Evolutionary conservation across 53 echinoderm and acorn worm genomes (phyloP).

Genomic region (Apostichopus leukothele): DNA sequence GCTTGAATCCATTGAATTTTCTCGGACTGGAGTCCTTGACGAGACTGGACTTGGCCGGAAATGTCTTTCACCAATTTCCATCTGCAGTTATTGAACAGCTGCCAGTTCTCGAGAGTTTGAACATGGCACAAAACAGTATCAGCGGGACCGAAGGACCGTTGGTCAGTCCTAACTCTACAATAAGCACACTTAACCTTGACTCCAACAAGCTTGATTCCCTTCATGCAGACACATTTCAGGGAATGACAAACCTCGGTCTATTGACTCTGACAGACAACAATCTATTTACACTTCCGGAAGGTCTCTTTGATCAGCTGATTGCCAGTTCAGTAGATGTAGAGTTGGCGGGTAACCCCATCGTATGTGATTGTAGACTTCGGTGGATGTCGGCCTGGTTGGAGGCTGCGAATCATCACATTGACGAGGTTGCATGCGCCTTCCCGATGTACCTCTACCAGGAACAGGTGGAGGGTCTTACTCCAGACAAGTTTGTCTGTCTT

Average conservation of each 20-base stretch:
- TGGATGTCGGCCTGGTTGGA: constrained; percentile 19
- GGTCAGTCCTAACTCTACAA: neutral
- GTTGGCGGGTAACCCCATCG: constrained; percentile 15
- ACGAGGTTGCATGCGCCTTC: neutral
- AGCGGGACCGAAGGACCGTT: neutral
- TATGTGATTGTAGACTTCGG: neutral
- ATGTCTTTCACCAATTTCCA: neutral
- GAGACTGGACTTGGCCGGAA: neutral
- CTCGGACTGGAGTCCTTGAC: neutral
- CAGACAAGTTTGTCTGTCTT: constrained; percentile 25
- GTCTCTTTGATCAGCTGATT: neutral
- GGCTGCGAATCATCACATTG: constrained; percentile 1
- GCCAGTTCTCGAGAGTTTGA: neutral
- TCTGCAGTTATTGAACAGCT: neutral
- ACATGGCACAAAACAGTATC: neutral
- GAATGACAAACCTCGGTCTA: constrained; percentile 1
- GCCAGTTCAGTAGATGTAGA: neutral
- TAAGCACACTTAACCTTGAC: neutral
- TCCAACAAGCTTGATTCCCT: neutral
- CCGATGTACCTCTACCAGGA: neutral
- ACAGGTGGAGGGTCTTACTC: neutral
- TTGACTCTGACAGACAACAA: constrained; percentile 20
- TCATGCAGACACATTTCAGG: neutral
- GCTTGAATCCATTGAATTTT: neutral
- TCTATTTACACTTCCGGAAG: neutral